Conservation (phyloP, 2,113 vertebrate genomes). For the Sinocyclocheilus anophthalmus region DNA sequence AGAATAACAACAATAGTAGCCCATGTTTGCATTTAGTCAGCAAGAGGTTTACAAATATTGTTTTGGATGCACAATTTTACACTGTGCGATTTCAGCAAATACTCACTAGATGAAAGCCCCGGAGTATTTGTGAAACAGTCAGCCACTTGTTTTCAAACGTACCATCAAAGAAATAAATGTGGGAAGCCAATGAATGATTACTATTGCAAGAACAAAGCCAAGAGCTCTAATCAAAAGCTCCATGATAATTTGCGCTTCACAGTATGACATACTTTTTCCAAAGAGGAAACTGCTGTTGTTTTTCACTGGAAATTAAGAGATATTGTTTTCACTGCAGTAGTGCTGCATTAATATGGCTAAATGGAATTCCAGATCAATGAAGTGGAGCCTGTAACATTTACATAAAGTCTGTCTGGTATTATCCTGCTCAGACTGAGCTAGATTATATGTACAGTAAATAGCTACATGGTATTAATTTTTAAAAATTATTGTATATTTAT, state of each 20-base stretch:
- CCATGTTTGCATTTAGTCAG: neutral
- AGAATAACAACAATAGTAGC: conserved; percentile 2
- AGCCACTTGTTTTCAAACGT: conserved; percentile 2
- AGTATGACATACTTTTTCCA: conserved; percentile 35
- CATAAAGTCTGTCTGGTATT: conserved; percentile 5
- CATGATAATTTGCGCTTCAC: conserved; percentile 43
- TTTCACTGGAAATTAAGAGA: conserved; percentile 30
- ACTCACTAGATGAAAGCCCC: neutral
- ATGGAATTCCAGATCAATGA: conserved; percentile 37
- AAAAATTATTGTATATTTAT: too few species aligned
- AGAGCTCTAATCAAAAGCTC: conserved; percentile 51
- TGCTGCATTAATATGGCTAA: conserved; percentile 26
- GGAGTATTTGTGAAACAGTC: conserved; percentile 22
- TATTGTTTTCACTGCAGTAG: conserved; percentile 41
- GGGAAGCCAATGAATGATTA: conserved; percentile 29
- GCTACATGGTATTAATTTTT: neutral
- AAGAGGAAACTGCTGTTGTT: conserved; percentile 32
- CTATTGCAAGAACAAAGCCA: conserved; percentile 40
- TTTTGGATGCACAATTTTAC: neutral
- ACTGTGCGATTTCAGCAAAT: conserved; percentile 9
- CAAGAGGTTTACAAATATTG: neutral
- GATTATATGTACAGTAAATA: neutral
- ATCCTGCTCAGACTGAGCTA: neutral
- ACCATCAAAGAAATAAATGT: neutral
- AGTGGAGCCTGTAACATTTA: conserved; percentile 26